Base-by-base conservation (phyloP, 37 sponge, comb jelly and placozoan genomes). In the Cladorhizidae sp. region DNA sequence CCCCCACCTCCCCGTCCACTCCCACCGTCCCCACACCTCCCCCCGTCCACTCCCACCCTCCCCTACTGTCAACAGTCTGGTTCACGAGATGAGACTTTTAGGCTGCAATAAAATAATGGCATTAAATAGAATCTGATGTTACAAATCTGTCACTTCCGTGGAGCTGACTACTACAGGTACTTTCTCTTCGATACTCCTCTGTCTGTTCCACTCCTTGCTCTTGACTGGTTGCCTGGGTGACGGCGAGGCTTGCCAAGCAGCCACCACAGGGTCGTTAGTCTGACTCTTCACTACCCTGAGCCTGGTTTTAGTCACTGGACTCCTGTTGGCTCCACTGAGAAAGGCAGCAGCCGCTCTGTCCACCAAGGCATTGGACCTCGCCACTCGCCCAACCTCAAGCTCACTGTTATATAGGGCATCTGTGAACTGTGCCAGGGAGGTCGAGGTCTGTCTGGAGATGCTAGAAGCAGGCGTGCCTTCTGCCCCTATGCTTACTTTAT, bases 241-340 rank as follows among this genome's bases (percentile, higher is more conserved):
- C n/a, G n/a, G n/a, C 26, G 72, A 57, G 70, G 42, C 52, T 56
- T 42, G 58, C 82, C 83, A 87, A 21, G 73, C 74, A 20, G 64
- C 57, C 26, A 45, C 26, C 11, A 74, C 26, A 51, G 50, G 43
- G 20, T 75, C 76, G 2, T 25, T 76, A 3, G 56, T 20, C 31
- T 82, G 49, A 36, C 69, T 72, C 52, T 43, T 76, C 2, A 74
- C 74, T 32, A 88, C 82, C 22, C 67, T 35, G 2, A 88, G 57
- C 37, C 78, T 88, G 12, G 88, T 88, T 57, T 82, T 88, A 5
- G 64, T 62, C 22, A 88, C 78, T 11, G 88, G 88, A 62, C 88
- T 88, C 40, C 83, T 63, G 33, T n/a, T 23, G 23, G 31, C 0
- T 3, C 33, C 32, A 2, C 3, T 25, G 3, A 56, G 25, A 49